A percentile compares a stretch with the other conserved stretches of the same genome.
phyloP scores from a whole-genome alignment of 2,888 invertebrate species.

The Ormyrus rosae region DNA sequence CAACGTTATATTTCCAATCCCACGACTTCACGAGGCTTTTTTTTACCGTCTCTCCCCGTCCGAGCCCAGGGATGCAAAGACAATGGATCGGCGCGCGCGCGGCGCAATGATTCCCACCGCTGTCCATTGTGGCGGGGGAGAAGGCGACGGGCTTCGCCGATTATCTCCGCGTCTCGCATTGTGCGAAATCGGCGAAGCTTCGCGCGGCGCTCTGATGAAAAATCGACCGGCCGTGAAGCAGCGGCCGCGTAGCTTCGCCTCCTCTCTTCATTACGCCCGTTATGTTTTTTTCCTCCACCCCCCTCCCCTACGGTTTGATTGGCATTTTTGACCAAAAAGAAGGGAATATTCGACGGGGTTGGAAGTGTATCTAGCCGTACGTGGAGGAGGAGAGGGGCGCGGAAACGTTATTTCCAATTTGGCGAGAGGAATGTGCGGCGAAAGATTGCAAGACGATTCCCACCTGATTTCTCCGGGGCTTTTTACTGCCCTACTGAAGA shows the following conservation, averaged over 20 bases:
- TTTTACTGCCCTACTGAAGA: neutral
- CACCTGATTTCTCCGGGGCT: slow-evolving; percentile 1
- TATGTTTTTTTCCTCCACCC: slow-evolving; percentile 36
- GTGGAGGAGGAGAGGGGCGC: neutral
- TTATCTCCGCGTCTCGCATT: slow-evolving; percentile 59
- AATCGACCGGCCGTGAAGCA: slow-evolving; percentile 62
- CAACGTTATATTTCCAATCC: neutral
- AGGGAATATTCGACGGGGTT: neutral
- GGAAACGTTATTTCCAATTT: slow-evolving; percentile 28
- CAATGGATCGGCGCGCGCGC: slow-evolving; percentile 38
- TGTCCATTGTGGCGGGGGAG: slow-evolving; percentile 22
- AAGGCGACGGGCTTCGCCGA: slow-evolving; percentile 54
- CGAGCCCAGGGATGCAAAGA: slow-evolving; percentile 6
- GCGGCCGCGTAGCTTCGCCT: slow-evolving; percentile 27
- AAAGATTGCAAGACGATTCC: slow-evolving; percentile 21
- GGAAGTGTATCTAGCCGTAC: neutral
- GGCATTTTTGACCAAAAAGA: slow-evolving; percentile 11
- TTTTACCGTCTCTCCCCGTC: neutral
- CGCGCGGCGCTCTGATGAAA: slow-evolving; percentile 66
- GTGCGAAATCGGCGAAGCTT: slow-evolving; percentile 68
- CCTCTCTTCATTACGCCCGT: slow-evolving; percentile 58
- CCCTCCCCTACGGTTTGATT: slow-evolving; percentile 26
- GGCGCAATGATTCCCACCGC: slow-evolving; percentile 18
- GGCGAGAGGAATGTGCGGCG: neutral
- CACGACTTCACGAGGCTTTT: neutral